Conservation (phyloP, 2,113 vertebrate species). For the Bufo bufo region DNA sequence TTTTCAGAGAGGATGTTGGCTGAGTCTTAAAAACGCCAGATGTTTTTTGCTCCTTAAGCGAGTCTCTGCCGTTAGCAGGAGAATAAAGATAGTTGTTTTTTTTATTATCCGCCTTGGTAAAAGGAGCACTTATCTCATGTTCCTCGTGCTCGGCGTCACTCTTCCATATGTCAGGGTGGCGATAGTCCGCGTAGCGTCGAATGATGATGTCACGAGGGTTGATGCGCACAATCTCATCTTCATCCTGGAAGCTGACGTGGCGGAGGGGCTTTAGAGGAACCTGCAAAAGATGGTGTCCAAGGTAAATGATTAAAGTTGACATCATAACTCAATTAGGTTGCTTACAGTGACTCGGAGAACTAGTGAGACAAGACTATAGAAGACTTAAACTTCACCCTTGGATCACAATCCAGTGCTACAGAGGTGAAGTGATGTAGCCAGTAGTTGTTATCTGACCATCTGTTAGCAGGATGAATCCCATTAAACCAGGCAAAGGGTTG, state of each 20-base stretch:
- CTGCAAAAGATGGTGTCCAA: constrained; percentile 67
- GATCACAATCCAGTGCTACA: too few relatives aligned
- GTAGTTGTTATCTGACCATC: too few relatives aligned
- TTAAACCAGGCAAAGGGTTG: too few relatives aligned
- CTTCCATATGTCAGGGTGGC: constrained; percentile 95
- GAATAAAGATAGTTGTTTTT: constrained; percentile 91
- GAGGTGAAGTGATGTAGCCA: too few relatives aligned
- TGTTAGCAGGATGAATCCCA: too few relatives aligned
- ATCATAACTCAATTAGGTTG: too few relatives aligned
- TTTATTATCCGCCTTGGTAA: constrained; percentile 92
- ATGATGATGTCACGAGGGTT: constrained; percentile 96
- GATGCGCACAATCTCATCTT: constrained; percentile 97
- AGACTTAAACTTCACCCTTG: too few relatives aligned
- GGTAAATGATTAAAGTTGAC: not conserved
- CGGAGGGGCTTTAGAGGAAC: constrained; percentile 84
- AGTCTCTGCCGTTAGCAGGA: constrained; percentile 84
- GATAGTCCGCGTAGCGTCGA: constrained; percentile 96
- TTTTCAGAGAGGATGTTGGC: constrained; percentile 85
- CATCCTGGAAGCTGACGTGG: constrained; percentile 96
- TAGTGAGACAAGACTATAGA: too few relatives aligned
- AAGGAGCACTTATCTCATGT: constrained; percentile 79
- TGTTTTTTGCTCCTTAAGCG: constrained; percentile 81
- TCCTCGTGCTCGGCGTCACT: constrained; percentile 89
- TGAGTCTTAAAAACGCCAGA: constrained; percentile 89
- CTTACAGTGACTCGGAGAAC: too few relatives aligned